Evolutionary conservation across 2,888 invertebrate genomes (phyloP), one percentile per base, ranked within the genome.

Genomic region (Anthophora plumipes): DNA sequence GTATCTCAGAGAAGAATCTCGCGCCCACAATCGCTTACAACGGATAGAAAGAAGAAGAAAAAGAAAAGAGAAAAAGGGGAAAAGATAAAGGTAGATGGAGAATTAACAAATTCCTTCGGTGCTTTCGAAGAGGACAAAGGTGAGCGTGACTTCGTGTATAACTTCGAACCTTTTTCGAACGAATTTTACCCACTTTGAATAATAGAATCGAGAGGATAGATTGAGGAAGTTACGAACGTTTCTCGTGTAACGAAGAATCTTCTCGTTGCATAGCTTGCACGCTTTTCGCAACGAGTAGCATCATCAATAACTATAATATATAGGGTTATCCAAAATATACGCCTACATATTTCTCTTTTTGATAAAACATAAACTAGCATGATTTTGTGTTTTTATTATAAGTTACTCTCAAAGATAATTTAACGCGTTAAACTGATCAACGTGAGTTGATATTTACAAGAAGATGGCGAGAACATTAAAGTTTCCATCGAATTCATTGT

Each of bases 61-160:
- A 7, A 5, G 20, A 1, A 3, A 17, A 22, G 2, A 37, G 0
- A 17, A 22, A 11, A 8, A 6, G 12, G 39, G n/a, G 20, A 1
- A 3, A 17, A 22, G 2, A 37, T 0, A 17, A 22, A 11, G 39
- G 37, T 22, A 60, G 39, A 31, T 31, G 2, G 1, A 25, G 66
- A 46, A 48, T 52, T 50, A 75, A 75, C 77, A 55, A 77, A 77
- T 77, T 75, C 75, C 54, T 61, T 6, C 43, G 55, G 61, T 50
- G n/a, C 25, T 61, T 50, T 50, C 17, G 60, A 54, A 37, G 39
- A 43, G 54, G 54, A 54, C 64, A 46, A 66, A 52, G 60, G 39
- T 20, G 31, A 22, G 41, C 12, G 14, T 50, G 50, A 59, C 55
- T 59, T 67, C 17, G 50, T 1, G 9, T 9, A 31, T 31, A 60